Base-by-base conservation (phyloP, 2,113 vertebrate species). In the Formicarius rufipectus region DNA sequence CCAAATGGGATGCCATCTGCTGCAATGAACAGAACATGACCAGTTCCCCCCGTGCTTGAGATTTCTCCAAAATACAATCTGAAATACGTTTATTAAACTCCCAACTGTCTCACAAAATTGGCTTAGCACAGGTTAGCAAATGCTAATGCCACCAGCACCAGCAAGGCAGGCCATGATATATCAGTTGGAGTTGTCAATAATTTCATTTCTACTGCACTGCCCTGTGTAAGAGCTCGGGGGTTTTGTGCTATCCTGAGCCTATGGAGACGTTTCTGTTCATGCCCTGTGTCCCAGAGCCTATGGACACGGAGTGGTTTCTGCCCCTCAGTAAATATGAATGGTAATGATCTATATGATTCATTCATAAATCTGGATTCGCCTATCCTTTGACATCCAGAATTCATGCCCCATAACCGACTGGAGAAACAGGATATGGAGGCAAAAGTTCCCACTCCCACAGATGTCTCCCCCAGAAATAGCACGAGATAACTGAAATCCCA, bases 1-100 rank as follows among this genome's bases (percentile, higher is more conserved):
- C 96, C 93, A 96, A 98, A 96, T 96, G 93, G 90, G 90, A 96
- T 87, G 64, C 93, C 97, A 97, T 97, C 96, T 98, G 98, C 93
- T 94, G 87, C 89, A 97, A 95, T 18, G 67, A 96, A 89, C 53
- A 92, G 83, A 92, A 84, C 93, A 87, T 80, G 84, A 97, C 84
- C 87, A 90, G 72, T 79, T 95, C 82, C 55, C 93, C 68, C 91
- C 67, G 56, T 95, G 83, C 90, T 93, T 92, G 96, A 94, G 49
- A 86, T 71, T 96, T 88, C 95, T 88, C 93, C 95, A 97, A 97
- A 97, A 97, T 87, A 95, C 96, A 95, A 89, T 96, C 55, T 68
- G 64, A 96, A 93, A 81, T 93, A 84, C 55, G 28, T 97, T 97
- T 91, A 87, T 80, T 90, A 73, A 83, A 90, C 49, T 94, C 93